phyloP scores from a whole-genome alignment of 2,797 vertebrate species.

The Syndactyla subalaris region DNA sequence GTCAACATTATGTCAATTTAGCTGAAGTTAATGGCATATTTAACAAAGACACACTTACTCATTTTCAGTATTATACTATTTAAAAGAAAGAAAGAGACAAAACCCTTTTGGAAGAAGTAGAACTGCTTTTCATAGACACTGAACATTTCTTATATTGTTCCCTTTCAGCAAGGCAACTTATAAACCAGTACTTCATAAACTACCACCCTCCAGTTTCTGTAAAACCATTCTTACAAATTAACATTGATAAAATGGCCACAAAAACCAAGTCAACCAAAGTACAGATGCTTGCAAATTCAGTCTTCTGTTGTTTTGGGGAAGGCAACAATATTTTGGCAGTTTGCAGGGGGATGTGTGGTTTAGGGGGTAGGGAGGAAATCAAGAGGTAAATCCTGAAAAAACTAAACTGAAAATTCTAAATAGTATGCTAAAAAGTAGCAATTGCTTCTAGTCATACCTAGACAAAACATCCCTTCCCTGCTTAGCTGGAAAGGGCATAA shows the following conservation, averaged over 20 bases:
- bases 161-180: neutral
- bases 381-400: neutral
- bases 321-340: neutral
- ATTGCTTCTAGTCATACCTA: neutral
- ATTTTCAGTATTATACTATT: constrained; percentile 9
- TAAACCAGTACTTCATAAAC: neutral
- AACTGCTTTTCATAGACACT: neutral
- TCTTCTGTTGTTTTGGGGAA: neutral
- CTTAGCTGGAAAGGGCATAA: neutral
- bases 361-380: neutral
- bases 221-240: neutral
- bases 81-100: neutral
- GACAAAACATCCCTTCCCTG: neutral
- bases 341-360: neutral
- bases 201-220: neutral
- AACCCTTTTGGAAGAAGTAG: neutral
- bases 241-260: neutral
- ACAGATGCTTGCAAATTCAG: neutral
- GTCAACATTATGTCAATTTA: constrained; percentile 72
- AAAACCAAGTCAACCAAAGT: neutral
- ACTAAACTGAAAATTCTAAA: neutral
- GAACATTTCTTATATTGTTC: neutral
- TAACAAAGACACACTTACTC: constrained; percentile 54
- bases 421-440: neutral
- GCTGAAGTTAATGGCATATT: constrained; percentile 66